A percentile compares a stretch with the other conserved stretches of the same genome.
These are phyloP conservation scores for Diorhabda elongata DNA, from an alignment of 1,140 invertebrate species.

Conservation along the genomic window DNA sequence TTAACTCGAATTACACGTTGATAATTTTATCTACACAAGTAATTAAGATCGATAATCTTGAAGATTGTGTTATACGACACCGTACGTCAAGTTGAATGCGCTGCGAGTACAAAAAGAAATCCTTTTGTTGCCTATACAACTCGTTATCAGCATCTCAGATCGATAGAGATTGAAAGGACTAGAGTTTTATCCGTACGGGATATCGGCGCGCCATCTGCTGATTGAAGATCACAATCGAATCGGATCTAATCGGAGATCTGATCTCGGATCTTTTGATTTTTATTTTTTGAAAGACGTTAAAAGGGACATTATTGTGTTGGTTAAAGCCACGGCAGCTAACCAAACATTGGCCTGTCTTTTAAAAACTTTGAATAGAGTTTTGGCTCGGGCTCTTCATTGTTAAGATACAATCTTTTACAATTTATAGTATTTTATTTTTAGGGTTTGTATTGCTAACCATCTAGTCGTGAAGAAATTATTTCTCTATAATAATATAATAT, in stretches of 20 bases:
- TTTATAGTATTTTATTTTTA: conserved; percentile 39
- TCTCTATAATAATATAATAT: conserved; percentile 46
- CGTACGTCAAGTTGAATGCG: conserved; percentile 18
- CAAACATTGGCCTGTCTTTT: conserved; percentile 44
- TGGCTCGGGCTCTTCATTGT: conserved; percentile 42
- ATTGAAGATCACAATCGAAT: conserved; percentile 32
- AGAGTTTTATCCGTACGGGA: conserved; percentile 25
- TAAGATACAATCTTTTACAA: conserved; percentile 43
- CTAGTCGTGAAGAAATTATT: conserved; percentile 46
- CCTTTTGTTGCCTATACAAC: conserved; percentile 26
- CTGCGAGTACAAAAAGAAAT: conserved; percentile 3
- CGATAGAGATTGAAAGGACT: conserved; percentile 26
- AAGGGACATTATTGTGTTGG: conserved; percentile 36
- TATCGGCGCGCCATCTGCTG: conserved; percentile 39
- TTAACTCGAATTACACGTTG: conserved; percentile 14
- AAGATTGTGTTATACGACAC: conserved; percentile 33
- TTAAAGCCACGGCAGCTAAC: conserved; percentile 43
- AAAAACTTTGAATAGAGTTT: conserved; percentile 40
- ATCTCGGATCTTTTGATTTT: conserved; percentile 26
- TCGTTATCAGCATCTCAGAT: conserved; percentile 31
- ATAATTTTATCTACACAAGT: conserved; percentile 30
- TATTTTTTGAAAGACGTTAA: conserved; percentile 25
- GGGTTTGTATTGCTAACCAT: conserved; percentile 39
- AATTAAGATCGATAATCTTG: conserved; percentile 34
- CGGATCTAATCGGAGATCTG: conserved; percentile 40